Evolutionary conservation across 2,797 vertebrate genomes (phyloP).

Genomic region (Chloroceryle amazona): DNA sequence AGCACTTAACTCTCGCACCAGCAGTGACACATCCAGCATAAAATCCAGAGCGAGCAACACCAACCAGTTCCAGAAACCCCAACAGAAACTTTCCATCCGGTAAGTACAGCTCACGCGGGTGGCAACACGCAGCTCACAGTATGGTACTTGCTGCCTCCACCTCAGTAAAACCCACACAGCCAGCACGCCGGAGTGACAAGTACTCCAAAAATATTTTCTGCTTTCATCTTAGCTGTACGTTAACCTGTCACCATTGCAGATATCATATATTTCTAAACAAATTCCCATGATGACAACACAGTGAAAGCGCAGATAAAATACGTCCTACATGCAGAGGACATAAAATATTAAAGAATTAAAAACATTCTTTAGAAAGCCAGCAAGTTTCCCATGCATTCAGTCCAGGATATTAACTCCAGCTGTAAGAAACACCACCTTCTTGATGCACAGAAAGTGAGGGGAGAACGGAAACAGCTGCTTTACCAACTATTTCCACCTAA

Average conservation of each 20-base stretch:
- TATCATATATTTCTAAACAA: neutral
- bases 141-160: slow-evolving; percentile 26
- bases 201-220: slow-evolving; percentile 51
- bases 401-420: neutral
- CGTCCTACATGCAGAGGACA: neutral
- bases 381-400: neutral
- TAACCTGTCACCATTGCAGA: slow-evolving; percentile 42
- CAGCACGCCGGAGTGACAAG: neutral
- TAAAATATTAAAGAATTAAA: slow-evolving; percentile 33
- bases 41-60: neutral
- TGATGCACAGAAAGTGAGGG: neutral
- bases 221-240: neutral
- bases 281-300: neutral
- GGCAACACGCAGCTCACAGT: neutral
- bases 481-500: neutral
- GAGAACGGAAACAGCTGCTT: neutral
- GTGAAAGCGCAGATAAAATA: neutral
- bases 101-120: neutral
- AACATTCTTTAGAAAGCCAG: neutral
- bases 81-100: neutral
- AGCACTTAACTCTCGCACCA: neutral
- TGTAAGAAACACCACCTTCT: neutral
- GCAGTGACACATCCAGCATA: neutral
- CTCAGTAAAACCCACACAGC: slow-evolving; percentile 23
- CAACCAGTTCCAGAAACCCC: slow-evolving; percentile 16